Percentiles rank a stretch among this genome's conserved stretches.
These are phyloP conservation scores for Melipona quadrifasciata DNA, from an alignment of 1,140 invertebrate species.

Conservation along the genomic window DNA sequence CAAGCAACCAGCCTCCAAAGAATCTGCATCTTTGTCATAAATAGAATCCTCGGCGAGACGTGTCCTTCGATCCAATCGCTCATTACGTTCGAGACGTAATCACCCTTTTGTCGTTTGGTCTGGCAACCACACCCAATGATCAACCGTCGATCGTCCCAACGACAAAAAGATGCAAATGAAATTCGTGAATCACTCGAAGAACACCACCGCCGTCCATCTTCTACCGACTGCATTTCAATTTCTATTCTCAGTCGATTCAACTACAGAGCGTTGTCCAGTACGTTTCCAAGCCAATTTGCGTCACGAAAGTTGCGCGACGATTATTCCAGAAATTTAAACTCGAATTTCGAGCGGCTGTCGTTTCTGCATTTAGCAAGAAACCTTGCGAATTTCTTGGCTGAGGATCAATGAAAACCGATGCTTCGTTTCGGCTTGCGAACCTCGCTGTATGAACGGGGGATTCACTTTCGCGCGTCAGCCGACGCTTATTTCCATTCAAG, in stretches of 20 bases:
- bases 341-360: neutral
- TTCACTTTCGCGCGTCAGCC: constrained; percentile 27
- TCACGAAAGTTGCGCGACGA: neutral
- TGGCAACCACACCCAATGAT: neutral
- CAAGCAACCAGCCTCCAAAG: neutral
- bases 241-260: neutral
- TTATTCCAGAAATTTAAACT: neutral
- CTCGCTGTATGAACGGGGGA: neutral
- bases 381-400: neutral
- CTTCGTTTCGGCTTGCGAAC: neutral
- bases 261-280: neutral
- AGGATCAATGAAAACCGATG: neutral
- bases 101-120: neutral
- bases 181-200: neutral
- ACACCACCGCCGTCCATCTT: neutral
- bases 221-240: neutral
- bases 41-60: neutral
- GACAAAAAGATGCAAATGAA: neutral
- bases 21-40: neutral
- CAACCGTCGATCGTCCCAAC: neutral
- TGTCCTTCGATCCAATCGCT: constrained; percentile 1
- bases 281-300: neutral
- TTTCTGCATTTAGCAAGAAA: neutral
- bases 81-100: neutral
- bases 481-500: constrained; percentile 35